Evolutionary conservation across 2,888 invertebrate species (phyloP).

Genomic region (Volucella inflata): DNA sequence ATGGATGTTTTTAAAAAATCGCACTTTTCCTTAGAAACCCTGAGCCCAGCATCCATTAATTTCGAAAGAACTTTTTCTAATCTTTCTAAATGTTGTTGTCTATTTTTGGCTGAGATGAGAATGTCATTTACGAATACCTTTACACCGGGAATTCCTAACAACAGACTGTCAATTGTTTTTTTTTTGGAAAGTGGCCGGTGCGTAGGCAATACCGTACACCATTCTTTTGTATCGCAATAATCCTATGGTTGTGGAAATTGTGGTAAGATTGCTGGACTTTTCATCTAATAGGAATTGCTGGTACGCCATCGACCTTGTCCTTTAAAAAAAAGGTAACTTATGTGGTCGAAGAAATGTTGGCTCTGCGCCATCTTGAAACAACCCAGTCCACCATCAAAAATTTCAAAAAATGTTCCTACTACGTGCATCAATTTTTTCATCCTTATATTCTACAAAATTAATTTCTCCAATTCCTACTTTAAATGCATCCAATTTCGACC

Average conservation of each 20-base stretch:
- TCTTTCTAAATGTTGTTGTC: no score
- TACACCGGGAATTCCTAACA: no score
- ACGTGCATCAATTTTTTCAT: background rate
- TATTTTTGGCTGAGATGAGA: no score
- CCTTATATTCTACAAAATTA: slow-evolving; percentile 30
- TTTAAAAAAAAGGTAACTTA: slow-evolving; percentile 40
- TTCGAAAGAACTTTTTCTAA: no score
- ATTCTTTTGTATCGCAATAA: slow-evolving; percentile 54
- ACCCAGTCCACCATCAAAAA: slow-evolving; percentile 45
- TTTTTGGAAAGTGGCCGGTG: no score
- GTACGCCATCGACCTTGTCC: slow-evolving; percentile 47
- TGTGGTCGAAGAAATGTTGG: slow-evolving; percentile 46
- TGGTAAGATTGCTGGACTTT: slow-evolving; percentile 74
- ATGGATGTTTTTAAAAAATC: slow-evolving; percentile 50
- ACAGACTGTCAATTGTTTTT: slow-evolving; percentile 78
- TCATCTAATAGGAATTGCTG: slow-evolving; percentile 78
- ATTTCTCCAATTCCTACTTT: slow-evolving; percentile 39
- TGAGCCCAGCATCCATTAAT: slow-evolving; percentile 59
- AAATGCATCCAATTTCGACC: no score
- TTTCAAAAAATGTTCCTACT: background rate
- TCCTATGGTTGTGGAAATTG: slow-evolving; percentile 76
- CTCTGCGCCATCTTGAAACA: slow-evolving; percentile 31
- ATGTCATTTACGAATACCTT: no score
- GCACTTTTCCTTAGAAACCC: slow-evolving; percentile 72
- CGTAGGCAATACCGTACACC: slow-evolving; percentile 79